These are phyloP conservation scores for Rapana venosa DNA, from an alignment of 2,888 invertebrate species.

Conservation along the genomic window DNA sequence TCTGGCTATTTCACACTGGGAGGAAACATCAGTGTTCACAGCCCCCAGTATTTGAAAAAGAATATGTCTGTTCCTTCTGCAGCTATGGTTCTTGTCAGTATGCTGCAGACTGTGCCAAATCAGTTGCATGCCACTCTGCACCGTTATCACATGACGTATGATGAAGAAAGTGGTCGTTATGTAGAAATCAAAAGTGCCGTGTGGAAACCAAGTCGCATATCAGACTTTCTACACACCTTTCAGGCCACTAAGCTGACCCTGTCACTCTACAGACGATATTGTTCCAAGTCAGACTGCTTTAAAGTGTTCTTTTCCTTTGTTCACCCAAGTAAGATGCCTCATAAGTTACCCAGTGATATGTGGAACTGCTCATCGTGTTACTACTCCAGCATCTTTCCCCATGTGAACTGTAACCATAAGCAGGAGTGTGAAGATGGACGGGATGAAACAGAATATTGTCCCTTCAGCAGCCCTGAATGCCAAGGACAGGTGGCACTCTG, in stretches of 20 bases:
- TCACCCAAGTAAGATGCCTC: background rate
- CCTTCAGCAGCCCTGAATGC: background rate
- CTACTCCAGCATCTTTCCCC: background rate
- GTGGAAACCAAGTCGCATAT: background rate
- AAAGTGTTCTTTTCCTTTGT: background rate
- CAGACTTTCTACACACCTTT: background rate
- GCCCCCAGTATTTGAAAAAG: background rate
- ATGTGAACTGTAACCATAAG: background rate
- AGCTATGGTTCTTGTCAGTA: background rate
- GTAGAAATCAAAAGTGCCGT: background rate
- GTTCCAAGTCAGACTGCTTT: background rate
- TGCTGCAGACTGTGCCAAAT: background rate
- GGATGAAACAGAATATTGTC: slow-evolving; percentile 13
- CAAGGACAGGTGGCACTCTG: background rate
- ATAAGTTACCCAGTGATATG: background rate
- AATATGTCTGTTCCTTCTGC: background rate
- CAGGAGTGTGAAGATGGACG: slow-evolving; percentile 16
- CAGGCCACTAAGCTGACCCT: background rate
- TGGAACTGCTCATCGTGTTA: slow-evolving; percentile 26
- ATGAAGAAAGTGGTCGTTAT: background rate
- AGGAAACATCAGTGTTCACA: background rate
- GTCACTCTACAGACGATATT: background rate
- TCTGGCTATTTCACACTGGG: background rate
- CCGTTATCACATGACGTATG: background rate
- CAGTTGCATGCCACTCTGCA: background rate